Base-by-base conservation (phyloP, 37 sponge, comb jelly and placozoan genomes). In the Ianthella basta region DNA sequence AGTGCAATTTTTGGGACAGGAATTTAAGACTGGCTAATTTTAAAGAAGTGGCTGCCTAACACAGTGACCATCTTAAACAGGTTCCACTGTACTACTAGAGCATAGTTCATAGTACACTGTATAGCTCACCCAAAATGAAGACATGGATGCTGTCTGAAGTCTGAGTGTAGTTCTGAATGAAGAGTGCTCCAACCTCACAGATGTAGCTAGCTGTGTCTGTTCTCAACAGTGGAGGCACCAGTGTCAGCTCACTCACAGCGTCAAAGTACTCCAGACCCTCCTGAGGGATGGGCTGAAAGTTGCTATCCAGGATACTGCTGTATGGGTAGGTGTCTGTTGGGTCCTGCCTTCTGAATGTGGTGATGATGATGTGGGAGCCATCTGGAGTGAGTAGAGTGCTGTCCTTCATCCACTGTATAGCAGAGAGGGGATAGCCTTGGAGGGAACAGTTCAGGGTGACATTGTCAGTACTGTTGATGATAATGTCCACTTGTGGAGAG, bases 141-240 rank as follows among this genome's bases (percentile, higher is more conserved):
- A 91, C 69, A 29, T 59, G 63, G 53, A 87, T 83, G 5, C 63
- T 32, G 56, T 40, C 37, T 19, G 91, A 83, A 10, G 6, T 34
- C 16, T 32, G 37, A 0, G 29, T 84, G n/a, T n/a, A n/a, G 39
- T 23, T 57, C 0, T 59, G 66, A 8, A 16, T 59, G 0, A 89
- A 79, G 30, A 14, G 60, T 44, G 89, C 85, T 34, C 21, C 72
- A 34, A 80, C 89, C 24, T 56, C 70, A 75, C 92, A 92, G 3
- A 87, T 83, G 80, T 92, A 92, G 41, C 72, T 86, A 12, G 41
- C 92, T 38, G 92, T 92, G 79, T 88, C 92, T 55, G 60, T 70
- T 44, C 92, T 78, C 72, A 59, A 56, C 23, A 86, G 32, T 15
- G 55, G 18, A 69, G 32, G 73, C 27, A 63, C 33, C 32, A 92